Base-by-base conservation (phyloP, 2,888 invertebrate genomes). In the Macropis europaea region DNA sequence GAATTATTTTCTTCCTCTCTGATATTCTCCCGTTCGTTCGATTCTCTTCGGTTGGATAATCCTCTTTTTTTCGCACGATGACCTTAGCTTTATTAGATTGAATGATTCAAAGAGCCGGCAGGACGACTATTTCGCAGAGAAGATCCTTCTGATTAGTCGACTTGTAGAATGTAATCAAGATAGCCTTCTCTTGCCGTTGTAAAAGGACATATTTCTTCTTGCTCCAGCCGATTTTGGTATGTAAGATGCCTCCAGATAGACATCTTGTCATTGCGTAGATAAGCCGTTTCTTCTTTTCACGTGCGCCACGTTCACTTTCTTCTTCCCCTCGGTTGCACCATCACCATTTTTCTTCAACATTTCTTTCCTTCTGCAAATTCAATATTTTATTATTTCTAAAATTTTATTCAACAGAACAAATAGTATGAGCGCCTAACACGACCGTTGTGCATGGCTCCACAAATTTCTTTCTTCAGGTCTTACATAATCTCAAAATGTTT, bases 131-230 rank as follows among this genome's bases (percentile, higher is more conserved):
- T 56, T 48, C 60, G 50, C 50, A 34, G 57, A 6, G 61, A 45
- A 62, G 71, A 71, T 71, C 54, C 13, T 24, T 22, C 45, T 43
- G 61, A 71, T 69, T 71, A 61, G 69, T 61, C 24, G 54, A 22
- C 38, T 59, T 19, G 38, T 52, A 69, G 71, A 71, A 71, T 71
- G 52, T 52, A 71, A 71, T 69, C 69, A 50, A 71, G 71, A 71
- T 71, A 56, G 61, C 54, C 70, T 68, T 56, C 67, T 57, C 40
- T 47, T 54, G 43, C 45, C 43, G 56, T 63, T 57, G 38, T 52
- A 34, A 60, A 60, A 36, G 42, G 59, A 63, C 40, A 42, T 40
- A 56, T 56, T 66, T 64, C 72, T 71, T 61, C 63, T 45, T 72
- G 70, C 56, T 38, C 17, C 38, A 19, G 40, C 50, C 53, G 43